These are phyloP conservation scores for Hippocampus kuda DNA, from an alignment of 2,797 vertebrate genomes.

Conservation along the genomic window DNA sequence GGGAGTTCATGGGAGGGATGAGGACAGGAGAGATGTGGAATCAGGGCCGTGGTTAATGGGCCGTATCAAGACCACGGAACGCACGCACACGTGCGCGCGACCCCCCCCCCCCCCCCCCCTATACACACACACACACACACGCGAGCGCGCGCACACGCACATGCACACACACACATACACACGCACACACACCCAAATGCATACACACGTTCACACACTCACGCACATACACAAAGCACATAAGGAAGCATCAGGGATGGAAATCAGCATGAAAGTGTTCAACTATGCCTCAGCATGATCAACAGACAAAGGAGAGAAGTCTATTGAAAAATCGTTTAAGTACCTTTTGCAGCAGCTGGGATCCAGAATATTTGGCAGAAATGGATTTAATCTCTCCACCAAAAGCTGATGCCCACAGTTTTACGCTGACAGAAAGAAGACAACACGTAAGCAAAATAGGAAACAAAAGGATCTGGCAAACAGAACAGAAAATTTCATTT, in stretches of 20 bases:
- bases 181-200: no score
- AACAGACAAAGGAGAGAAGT: conserved; percentile 24
- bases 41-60: conserved; percentile 64
- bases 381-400: conserved; percentile 98
- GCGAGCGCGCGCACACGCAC: no score
- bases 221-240: conserved; percentile 12
- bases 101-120: conserved; percentile 10
- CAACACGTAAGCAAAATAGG: background rate
- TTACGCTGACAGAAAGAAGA: conserved; percentile 69
- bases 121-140: conserved; percentile 47
- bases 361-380: conserved; percentile 93
- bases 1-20: conserved; percentile 57
- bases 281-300: conserved; percentile 27
- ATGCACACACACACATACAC: conserved; percentile 10
- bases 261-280: conserved; percentile 27
- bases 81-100: conserved; percentile 15
- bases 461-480: background rate
- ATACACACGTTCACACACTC: conserved; percentile 12
- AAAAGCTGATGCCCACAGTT: conserved; percentile 96
- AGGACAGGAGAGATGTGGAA: conserved; percentile 48
- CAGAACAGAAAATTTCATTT: background rate
- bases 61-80: conserved; percentile 42
- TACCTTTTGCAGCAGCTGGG: conserved; percentile 96
- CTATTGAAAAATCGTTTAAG: background rate
- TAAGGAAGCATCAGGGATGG: conserved; percentile 40